phyloP scores from a whole-genome alignment of 2,113 vertebrate species.

The Pseudorasbora parva region DNA sequence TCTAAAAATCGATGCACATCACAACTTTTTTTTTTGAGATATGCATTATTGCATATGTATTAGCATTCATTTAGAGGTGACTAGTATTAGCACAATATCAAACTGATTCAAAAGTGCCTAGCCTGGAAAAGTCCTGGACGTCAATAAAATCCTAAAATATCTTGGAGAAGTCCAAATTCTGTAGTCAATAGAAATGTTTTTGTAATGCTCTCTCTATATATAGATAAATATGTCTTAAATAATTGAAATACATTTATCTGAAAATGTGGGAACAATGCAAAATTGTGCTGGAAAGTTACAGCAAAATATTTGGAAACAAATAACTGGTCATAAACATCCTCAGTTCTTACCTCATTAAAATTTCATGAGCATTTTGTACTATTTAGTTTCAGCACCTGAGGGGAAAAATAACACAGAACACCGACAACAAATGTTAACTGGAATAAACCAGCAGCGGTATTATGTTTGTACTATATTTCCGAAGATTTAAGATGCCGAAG shows the following conservation, averaged over 20 bases:
- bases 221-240: neutral
- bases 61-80: neutral
- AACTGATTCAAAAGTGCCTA: neutral
- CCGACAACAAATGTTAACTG: neutral
- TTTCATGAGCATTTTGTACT: neutral
- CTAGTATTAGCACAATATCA: neutral
- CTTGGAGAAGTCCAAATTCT: neutral
- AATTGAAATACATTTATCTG: neutral
- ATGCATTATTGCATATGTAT: neutral
- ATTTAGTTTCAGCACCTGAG: slow-evolving; percentile 13
- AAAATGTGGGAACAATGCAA: neutral
- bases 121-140: neutral
- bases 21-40: neutral
- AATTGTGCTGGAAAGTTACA: neutral
- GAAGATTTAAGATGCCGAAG: neutral
- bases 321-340: neutral
- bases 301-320: neutral
- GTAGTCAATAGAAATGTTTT: neutral
- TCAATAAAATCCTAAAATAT: neutral
- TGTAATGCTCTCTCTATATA: neutral
- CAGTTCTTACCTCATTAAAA: neutral
- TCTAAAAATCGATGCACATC: neutral
- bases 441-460: neutral
- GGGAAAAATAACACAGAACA: neutral
- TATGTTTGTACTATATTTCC: neutral